These are phyloP conservation scores for Frankliniella intonsa DNA, from an alignment of 2,888 invertebrate species.

Conservation along the genomic window DNA sequence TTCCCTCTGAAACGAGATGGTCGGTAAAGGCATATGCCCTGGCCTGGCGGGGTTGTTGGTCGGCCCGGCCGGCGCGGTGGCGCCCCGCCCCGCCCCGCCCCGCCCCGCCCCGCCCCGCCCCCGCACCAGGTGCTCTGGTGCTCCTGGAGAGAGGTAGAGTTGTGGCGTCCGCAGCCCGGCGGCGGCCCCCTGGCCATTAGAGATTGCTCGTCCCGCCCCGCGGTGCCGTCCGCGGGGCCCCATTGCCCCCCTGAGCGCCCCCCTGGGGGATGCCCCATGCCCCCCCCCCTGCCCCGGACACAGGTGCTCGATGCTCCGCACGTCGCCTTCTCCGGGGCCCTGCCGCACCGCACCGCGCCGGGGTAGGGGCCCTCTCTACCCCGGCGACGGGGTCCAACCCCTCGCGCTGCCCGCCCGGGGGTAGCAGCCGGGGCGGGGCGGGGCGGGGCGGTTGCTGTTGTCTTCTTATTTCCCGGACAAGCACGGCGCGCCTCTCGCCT, in stretches of 20 bases:
- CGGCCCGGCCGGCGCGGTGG: not conserved
- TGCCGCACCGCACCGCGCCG: not conserved
- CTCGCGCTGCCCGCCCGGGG: too few relatives aligned
- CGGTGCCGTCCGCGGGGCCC: not conserved
- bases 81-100: not conserved
- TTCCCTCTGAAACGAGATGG: not conserved
- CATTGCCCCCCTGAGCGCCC: not conserved
- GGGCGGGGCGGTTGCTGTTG: too few relatives aligned
- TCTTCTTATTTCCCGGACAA: too few relatives aligned
- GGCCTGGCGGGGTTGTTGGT: too few relatives aligned
- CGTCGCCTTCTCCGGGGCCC: not conserved
- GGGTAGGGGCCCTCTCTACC: too few relatives aligned
- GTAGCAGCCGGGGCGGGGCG: not conserved
- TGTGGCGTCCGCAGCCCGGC: too few relatives aligned
- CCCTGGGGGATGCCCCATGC: not conserved
- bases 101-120: not conserved
- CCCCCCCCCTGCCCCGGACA: not conserved
- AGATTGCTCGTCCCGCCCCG: not conserved
- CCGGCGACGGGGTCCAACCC: too few relatives aligned
- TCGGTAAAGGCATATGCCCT: too few relatives aligned
- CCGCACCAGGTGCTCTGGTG: too few relatives aligned
- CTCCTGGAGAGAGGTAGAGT: too few relatives aligned
- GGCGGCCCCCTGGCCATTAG: not conserved
- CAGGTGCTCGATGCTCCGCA: slow-evolving; percentile 14
- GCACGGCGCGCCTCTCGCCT: too few relatives aligned